A percentile compares a stretch with the other conserved stretches of the same genome.
Evolutionary conservation across 1,140 invertebrate genomes (phyloP).

Genomic region (Drosophila pseudoananassae): DNA sequence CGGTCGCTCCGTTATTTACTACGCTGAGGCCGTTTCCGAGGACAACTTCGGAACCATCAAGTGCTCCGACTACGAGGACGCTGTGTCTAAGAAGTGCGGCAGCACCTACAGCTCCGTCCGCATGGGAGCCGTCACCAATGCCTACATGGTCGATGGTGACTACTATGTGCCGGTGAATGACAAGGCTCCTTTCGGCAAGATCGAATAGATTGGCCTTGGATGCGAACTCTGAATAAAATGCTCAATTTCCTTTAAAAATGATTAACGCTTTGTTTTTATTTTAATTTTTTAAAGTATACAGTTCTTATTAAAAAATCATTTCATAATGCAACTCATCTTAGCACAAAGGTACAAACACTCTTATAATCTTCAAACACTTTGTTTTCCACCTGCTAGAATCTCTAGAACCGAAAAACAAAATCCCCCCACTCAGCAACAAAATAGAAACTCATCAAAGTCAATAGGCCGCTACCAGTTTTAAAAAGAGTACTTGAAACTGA

Average conservation of each 20-base stretch:
- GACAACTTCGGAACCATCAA: slow-evolving; percentile 61
- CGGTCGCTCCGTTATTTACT: slow-evolving; percentile 85
- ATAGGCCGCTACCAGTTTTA: not conserved
- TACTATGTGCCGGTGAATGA: slow-evolving; percentile 72
- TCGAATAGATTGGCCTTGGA: slow-evolving; percentile 51
- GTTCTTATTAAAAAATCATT: no score
- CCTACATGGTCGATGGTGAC: slow-evolving; percentile 77
- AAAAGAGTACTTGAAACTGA: slow-evolving; percentile 14
- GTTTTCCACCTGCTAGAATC: not conserved
- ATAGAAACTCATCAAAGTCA: not conserved
- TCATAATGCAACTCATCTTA: no score
- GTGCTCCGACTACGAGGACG: slow-evolving; percentile 58
- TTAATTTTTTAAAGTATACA: no score
- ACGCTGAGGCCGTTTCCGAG: slow-evolving; percentile 84
- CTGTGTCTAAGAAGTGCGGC: slow-evolving; percentile 60
- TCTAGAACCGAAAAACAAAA: not conserved
- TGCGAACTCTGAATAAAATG: slow-evolving; percentile 16
- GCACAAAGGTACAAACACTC: not conserved
- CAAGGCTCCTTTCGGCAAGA: slow-evolving; percentile 80
- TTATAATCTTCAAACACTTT: not conserved
- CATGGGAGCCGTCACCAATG: slow-evolving; percentile 81
- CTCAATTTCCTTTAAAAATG: not conserved
- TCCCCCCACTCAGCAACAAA: slow-evolving; percentile 7
- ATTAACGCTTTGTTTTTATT: not conserved
- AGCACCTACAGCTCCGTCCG: slow-evolving; percentile 67